Conservation (phyloP, 2,888 invertebrate genomes). For the Hyposoter didymator region DNA sequence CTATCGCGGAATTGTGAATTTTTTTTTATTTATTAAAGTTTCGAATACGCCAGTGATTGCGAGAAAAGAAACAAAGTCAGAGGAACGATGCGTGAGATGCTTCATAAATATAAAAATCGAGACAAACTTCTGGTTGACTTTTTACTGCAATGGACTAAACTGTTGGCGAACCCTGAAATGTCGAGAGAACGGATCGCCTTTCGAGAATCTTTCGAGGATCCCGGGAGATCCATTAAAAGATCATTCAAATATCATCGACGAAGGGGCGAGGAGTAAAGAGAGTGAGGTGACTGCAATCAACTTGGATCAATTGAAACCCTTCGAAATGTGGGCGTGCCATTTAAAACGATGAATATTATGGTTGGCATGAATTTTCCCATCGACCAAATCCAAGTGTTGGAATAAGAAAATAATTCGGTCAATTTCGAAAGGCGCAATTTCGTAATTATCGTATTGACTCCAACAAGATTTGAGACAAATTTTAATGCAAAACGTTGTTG, state of each 20-base stretch:
- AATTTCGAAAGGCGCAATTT: neutral
- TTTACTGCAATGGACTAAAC: slow-evolving; percentile 52
- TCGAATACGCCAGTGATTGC: too few relatives aligned
- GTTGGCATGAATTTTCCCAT: neutral
- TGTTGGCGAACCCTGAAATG: slow-evolving; percentile 64
- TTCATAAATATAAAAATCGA: slow-evolving; percentile 13
- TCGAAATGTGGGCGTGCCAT: slow-evolving; percentile 27
- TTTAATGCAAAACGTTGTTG: neutral
- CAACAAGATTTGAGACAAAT: neutral
- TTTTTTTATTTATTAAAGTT: neutral
- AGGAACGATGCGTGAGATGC: slow-evolving; percentile 1
- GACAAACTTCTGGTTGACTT: slow-evolving; percentile 62
- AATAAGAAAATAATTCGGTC: neutral
- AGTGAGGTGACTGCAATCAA: slow-evolving; percentile 26
- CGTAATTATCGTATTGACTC: neutral
- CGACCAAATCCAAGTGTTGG: neutral
- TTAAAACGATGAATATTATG: slow-evolving; percentile 15
- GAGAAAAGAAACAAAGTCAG: too few relatives aligned
- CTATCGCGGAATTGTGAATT: neutral
- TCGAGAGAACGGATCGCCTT: slow-evolving; percentile 69
- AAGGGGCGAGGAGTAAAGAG: slow-evolving; percentile 28
- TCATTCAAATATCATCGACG: slow-evolving; percentile 67
- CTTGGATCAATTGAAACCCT: slow-evolving; percentile 35
- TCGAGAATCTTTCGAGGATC: slow-evolving; percentile 66
- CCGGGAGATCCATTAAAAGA: slow-evolving; percentile 64